These are phyloP conservation scores for Gambusia affinis DNA, from an alignment of 2,113 vertebrate genomes.

Conservation along the genomic window DNA sequence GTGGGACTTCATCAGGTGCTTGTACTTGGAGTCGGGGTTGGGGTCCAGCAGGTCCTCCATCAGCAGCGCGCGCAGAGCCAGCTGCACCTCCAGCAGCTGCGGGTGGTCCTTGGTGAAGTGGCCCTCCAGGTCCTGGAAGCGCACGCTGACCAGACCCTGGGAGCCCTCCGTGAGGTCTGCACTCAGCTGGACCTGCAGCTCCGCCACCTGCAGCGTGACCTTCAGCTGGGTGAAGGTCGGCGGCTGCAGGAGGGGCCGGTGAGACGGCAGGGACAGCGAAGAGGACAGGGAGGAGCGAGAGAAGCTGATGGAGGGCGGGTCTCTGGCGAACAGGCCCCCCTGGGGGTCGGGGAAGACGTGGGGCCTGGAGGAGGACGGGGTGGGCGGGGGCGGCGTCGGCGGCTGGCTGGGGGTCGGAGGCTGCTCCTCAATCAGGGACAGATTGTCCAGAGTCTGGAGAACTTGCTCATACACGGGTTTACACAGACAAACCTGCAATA, in stretches of 20 bases:
- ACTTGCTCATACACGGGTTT: constrained; percentile 97
- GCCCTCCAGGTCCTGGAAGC: constrained; percentile 94
- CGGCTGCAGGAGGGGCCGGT: constrained; percentile 49
- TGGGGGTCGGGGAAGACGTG: constrained; percentile 82
- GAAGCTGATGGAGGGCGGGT: constrained; percentile 79
- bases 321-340: constrained; percentile 86
- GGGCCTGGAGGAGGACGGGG: constrained; percentile 81
- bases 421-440: constrained; percentile 89
- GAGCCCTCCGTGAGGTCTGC: constrained; percentile 92
- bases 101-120: constrained; percentile 95
- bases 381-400: constrained; percentile 79
- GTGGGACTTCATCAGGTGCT: constrained; percentile 94
- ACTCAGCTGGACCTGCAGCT: constrained; percentile 93
- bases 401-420: constrained; percentile 69
- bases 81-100: constrained; percentile 87
- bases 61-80: constrained; percentile 89
- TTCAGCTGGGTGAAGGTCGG: constrained; percentile 90
- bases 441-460: constrained; percentile 93
- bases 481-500: constrained; percentile 89
- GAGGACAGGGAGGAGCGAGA: constrained; percentile 77
- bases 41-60: constrained; percentile 97
- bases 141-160: constrained; percentile 93
- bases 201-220: constrained; percentile 88
- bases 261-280: constrained; percentile 67
- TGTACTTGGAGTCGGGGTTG: constrained; percentile 92